These are phyloP conservation scores for Pangasianodon gigas DNA, from an alignment of 2,113 vertebrate species.

Conservation along the genomic window DNA sequence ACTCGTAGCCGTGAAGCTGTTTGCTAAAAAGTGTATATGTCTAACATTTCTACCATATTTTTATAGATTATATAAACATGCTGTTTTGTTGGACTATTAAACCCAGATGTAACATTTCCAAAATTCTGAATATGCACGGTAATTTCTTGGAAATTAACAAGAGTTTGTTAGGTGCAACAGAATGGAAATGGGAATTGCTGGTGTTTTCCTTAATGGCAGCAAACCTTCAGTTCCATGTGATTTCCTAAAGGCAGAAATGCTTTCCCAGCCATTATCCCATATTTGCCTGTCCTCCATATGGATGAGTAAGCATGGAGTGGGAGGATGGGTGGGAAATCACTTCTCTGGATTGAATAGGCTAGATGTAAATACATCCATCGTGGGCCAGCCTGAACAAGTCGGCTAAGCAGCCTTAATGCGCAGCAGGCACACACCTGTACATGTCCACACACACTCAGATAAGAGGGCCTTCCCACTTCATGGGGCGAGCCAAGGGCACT, in stretches of 20 bases:
- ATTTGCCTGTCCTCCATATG: slow-evolving; percentile 40
- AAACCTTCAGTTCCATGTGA: slow-evolving; percentile 33
- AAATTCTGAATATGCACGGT: not conserved
- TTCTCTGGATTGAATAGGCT: slow-evolving; percentile 61
- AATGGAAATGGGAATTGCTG: not conserved
- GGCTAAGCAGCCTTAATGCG: slow-evolving; percentile 59
- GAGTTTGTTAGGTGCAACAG: not conserved
- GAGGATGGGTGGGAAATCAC: slow-evolving; percentile 67
- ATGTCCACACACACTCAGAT: not conserved
- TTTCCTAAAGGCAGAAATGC: slow-evolving; percentile 57
- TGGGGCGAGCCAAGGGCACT: not conserved
- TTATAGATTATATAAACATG: not conserved
- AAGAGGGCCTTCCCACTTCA: slow-evolving; percentile 27
- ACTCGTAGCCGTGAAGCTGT: not conserved
- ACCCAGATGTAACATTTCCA: not conserved
- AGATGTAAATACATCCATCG: slow-evolving; percentile 72
- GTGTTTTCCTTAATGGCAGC: slow-evolving; percentile 20
- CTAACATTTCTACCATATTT: not conserved
- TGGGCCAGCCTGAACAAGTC: slow-evolving; percentile 72
- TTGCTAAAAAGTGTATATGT: not conserved
- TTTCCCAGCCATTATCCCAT: slow-evolving; percentile 55
- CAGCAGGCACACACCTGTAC: slow-evolving; percentile 42
- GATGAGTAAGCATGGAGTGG: slow-evolving; percentile 58
- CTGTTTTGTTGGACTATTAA: not conserved
- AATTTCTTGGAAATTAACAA: not conserved